A percentile compares a stretch with the other conserved stretches of the same genome.
Conservation (phyloP, 2,797 vertebrate genomes). For the Premnoplex brunnescens region DNA sequence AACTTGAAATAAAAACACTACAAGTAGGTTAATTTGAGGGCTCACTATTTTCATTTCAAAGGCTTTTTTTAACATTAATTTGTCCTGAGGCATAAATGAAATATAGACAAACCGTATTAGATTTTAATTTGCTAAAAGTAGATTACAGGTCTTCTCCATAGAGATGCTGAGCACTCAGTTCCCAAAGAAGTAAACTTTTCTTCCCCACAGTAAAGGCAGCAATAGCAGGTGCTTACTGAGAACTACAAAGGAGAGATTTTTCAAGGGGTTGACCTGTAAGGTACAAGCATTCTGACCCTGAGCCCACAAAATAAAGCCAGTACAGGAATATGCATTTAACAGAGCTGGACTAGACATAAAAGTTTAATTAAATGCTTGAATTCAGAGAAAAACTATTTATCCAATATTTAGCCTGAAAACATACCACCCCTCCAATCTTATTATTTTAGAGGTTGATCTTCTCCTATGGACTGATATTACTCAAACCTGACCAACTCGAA, state of each 20-base stretch:
- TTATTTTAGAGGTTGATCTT: not conserved
- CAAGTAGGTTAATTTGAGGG: conserved; percentile 51
- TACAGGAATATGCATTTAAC: not conserved
- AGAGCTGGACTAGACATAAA: not conserved
- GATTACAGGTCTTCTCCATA: not conserved
- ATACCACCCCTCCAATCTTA: accelerated
- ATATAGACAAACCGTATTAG: not conserved
- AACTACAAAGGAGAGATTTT: not conserved
- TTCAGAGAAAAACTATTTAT: not conserved
- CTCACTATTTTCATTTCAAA: conserved; percentile 36
- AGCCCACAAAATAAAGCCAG: not conserved
- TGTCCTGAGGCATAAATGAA: conserved; percentile 40
- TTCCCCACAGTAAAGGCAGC: not conserved
- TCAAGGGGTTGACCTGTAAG: not conserved
- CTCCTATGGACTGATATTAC: not conserved
- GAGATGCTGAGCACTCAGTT: not conserved
- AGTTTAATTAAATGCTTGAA: not conserved
- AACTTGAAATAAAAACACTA: conserved; percentile 46
- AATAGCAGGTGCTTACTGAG: not conserved
- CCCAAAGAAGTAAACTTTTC: not conserved
- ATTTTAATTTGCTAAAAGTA: conserved; percentile 52
- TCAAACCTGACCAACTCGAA: not conserved
- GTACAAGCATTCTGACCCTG: not conserved
- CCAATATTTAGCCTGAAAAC: not conserved
- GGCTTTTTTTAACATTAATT: conserved; percentile 40